Conservation (phyloP, 2,888 invertebrate genomes). For the Apodemia zela region DNA sequence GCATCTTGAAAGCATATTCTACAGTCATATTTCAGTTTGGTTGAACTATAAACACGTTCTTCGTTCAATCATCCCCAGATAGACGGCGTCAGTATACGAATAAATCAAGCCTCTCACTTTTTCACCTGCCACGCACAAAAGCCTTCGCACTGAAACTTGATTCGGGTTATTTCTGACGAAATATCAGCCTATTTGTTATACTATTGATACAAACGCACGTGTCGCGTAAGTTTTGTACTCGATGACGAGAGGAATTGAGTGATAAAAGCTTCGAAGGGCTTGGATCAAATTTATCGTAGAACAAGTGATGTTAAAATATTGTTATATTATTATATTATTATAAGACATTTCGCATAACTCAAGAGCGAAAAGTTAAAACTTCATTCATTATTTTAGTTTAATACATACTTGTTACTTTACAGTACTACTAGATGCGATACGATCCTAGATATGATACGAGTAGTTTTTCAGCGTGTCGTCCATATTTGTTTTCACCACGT, state of each 20-base stretch:
- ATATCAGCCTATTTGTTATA: constrained; percentile 80
- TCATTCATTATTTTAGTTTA: too few species aligned
- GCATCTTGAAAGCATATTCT: constrained; percentile 49
- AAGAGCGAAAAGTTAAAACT: neutral
- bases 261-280: constrained; percentile 59
- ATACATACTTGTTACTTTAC: too few species aligned
- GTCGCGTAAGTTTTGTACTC: constrained; percentile 74
- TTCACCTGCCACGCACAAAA: constrained; percentile 81
- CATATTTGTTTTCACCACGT: too few species aligned
- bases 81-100: constrained; percentile 72
- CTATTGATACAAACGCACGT: constrained; percentile 77
- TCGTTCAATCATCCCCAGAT: constrained; percentile 76
- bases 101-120: constrained; percentile 78
- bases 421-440: too few species aligned
- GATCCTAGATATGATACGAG: too few species aligned
- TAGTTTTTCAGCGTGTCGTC: too few species aligned
- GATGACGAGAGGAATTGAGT: constrained; percentile 75
- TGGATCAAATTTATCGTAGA: neutral
- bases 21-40: constrained; percentile 72
- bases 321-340: neutral
- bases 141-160: constrained; percentile 77
- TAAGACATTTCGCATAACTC: neutral
- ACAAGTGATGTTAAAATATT: neutral
- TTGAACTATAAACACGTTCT: constrained; percentile 75
- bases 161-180: constrained; percentile 80